Base-by-base conservation (phyloP, 2,888 invertebrate species). In the Lithosia quadra region DNA sequence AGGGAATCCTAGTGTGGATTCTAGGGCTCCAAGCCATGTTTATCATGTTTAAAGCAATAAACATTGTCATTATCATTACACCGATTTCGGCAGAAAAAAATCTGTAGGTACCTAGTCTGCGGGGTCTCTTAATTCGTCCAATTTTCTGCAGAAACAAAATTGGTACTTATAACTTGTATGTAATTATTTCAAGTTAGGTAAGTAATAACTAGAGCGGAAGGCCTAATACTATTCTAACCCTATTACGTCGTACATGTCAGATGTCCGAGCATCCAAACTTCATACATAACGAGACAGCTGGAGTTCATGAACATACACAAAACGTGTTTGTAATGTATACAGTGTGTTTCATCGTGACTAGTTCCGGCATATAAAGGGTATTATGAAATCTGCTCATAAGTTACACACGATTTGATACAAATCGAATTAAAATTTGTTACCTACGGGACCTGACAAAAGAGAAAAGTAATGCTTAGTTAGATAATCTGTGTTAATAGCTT, bases 181-280 rank as follows among this genome's bases (percentile, higher is more conserved):
- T 62, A 56, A 62, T 64, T 74, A 65, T 75, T 69, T 69, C 28
- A 68, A 21, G 59, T 80, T 79, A 78, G 74, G 69, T 74, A 78
- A 74, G 74, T 24, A 73, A 67, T 71, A 73, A 80, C 71, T 81
- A 79, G 80, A 80, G 81, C 77, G 69, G 72, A 80, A 80, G 73
- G 64, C 22, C 24, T 65, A 65, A 77, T 60, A 24, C 39, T 18
- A 39, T 49, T n/a, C 28, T 62, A 49, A 73, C 71, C 68, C 74
- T 66, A 78, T 65, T 72, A 68, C 43, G 36, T 68, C 62, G 63
- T 67, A 66, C 63, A 18, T 64, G 66, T 66, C 69, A 73, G 67
- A 63, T 63, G 34, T 56, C 67, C 55, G 72, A 70, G 65, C 53
- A 59, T 15, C 58, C n/a, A 34, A 63, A 59, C 24, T 49, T 10